phyloP scores from a whole-genome alignment of 2,797 vertebrate genomes.

The Protonibea diacanthus region DNA sequence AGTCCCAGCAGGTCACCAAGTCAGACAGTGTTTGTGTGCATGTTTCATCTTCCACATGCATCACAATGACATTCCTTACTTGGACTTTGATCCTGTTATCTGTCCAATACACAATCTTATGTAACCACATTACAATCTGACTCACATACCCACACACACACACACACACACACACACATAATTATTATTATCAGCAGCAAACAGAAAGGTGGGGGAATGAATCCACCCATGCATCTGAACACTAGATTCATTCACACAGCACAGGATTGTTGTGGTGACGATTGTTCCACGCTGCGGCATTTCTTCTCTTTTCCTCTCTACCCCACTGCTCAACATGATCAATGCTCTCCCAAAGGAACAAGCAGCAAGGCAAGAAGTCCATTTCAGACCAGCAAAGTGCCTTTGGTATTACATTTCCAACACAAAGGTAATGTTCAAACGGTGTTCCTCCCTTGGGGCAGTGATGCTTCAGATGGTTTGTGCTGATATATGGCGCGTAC shows the following conservation, averaged over 20 bases:
- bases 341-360: conserved; percentile 10
- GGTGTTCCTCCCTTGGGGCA: conserved; percentile 5
- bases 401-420: conserved; percentile 14
- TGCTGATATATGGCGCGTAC: conserved; percentile 14
- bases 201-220: neutral
- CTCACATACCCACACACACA: neutral
- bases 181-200: conserved; percentile 16
- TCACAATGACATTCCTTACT: conserved; percentile 9
- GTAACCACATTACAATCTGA: conserved; percentile 20
- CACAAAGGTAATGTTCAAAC: conserved; percentile 19
- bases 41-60: conserved; percentile 11
- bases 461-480: neutral
- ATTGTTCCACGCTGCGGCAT: neutral
- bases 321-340: neutral
- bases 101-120: conserved; percentile 20
- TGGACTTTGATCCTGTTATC: conserved; percentile 26
- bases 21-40: neutral
- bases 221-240: neutral
- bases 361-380: neutral
- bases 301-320: neutral
- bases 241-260: neutral
- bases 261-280: neutral
- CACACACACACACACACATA: neutral
- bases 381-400: neutral
- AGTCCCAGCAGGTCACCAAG: neutral